phyloP scores from a whole-genome alignment of 2,113 vertebrate genomes.

The Orthonyx spaldingii region DNA sequence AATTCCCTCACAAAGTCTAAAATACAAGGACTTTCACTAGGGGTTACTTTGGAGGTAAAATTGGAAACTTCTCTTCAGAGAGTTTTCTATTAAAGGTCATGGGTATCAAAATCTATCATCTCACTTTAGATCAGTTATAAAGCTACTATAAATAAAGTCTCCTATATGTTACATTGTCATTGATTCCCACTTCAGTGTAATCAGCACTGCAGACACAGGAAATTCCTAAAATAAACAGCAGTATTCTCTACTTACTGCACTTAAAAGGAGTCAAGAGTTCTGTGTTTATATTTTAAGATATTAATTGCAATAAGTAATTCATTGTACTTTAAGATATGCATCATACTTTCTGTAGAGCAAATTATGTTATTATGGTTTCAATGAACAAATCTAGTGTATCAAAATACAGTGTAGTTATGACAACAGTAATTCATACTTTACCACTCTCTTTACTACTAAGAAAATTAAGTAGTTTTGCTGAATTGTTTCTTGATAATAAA shows the following conservation, averaged over 20 bases:
- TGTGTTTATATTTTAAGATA: background rate
- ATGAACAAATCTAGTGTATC: background rate
- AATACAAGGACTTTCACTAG: background rate
- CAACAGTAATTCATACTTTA: background rate
- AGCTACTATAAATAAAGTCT: conserved; percentile 46
- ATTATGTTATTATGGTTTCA: background rate
- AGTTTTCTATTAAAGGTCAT: conserved; percentile 26
- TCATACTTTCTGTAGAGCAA: background rate
- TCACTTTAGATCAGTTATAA: background rate
- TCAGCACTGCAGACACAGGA: background rate
- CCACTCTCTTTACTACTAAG: background rate
- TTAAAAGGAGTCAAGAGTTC: background rate
- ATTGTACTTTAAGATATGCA: background rate
- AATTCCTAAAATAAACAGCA: conserved; percentile 40
- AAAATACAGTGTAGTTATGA: background rate
- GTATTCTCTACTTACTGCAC: background rate
- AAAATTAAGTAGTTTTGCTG: background rate
- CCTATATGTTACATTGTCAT: background rate
- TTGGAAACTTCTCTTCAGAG: background rate
- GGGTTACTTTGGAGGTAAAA: background rate
- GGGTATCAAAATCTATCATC: background rate
- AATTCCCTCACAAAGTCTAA: background rate
- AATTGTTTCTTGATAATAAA: background rate
- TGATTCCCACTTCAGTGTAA: conserved; percentile 22
- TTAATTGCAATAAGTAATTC: background rate